phyloP scores from a whole-genome alignment of 2,797 vertebrate genomes.

The Tinamus major region DNA sequence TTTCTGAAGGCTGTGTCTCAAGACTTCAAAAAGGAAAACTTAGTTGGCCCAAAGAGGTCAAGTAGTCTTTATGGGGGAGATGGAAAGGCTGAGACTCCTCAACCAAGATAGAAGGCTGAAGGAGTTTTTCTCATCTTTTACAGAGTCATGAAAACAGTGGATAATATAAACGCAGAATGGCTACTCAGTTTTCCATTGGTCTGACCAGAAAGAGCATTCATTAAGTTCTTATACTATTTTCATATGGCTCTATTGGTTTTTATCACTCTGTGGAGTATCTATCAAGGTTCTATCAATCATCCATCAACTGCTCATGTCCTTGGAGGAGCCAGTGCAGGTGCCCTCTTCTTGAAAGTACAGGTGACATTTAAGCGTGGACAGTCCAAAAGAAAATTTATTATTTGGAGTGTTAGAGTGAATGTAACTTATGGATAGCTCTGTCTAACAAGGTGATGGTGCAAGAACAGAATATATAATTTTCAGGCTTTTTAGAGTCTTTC shows the following conservation, averaged over 20 bases:
- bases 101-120: background rate
- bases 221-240: background rate
- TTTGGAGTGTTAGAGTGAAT: background rate
- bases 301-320: background rate
- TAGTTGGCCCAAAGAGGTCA: background rate
- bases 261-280: background rate
- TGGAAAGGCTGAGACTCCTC: background rate
- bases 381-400: background rate
- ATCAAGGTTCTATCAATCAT: background rate
- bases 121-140: background rate
- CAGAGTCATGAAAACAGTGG: background rate
- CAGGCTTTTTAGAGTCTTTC: background rate
- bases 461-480: background rate
- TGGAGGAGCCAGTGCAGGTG: background rate
- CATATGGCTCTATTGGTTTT: background rate
- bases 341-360: background rate
- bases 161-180: background rate
- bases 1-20: background rate
- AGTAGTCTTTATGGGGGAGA: background rate
- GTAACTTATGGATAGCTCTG: background rate
- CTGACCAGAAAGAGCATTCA: rapidly evolving
- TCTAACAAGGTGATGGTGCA: background rate
- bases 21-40: background rate
- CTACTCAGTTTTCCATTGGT: background rate
- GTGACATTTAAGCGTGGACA: background rate